Percentiles rank a stretch among this genome's conserved stretches.
Evolutionary conservation across 2,888 invertebrate genomes (phyloP).

Genomic region (Lordiphosa fenestrarum): DNA sequence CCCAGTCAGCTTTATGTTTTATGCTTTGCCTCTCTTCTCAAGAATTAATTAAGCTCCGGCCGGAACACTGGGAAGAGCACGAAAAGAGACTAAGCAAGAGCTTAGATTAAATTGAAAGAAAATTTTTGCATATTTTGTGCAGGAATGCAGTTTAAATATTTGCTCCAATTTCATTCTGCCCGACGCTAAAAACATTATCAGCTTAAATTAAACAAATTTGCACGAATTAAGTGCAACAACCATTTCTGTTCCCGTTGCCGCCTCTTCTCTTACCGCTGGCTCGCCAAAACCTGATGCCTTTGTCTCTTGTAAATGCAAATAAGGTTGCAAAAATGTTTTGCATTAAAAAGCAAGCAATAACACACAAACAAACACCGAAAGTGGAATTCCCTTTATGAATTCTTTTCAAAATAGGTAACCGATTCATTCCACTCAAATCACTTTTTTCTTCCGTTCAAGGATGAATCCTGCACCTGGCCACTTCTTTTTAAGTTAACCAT

Average conservation of each 20-base stretch:
- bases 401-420: too few relatives aligned
- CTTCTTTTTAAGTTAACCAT: too few relatives aligned
- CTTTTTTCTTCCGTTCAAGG: too few relatives aligned
- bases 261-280: neutral
- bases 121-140: conserved; percentile 22
- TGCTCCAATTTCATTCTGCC: conserved; percentile 29
- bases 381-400: neutral
- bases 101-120: too few relatives aligned
- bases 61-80: conserved; percentile 15
- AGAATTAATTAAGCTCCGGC: conserved; percentile 56
- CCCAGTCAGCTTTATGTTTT: conserved; percentile 15
- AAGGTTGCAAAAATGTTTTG: conserved; percentile 31
- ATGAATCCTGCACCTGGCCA: too few relatives aligned
- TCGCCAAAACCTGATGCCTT: neutral
- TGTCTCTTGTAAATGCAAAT: conserved; percentile 39
- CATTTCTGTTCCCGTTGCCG: neutral
- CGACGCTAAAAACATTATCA: conserved; percentile 34
- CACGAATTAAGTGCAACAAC: conserved; percentile 48
- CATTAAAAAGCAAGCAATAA: conserved; percentile 18
- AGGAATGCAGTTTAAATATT: conserved; percentile 56
- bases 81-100: neutral
- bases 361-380: conserved; percentile 10
- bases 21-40: conserved; percentile 38
- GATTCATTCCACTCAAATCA: too few relatives aligned
- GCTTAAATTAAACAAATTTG: conserved; percentile 48